phyloP scores from a whole-genome alignment of 2,797 vertebrate genomes.

The Lacerta agilis region DNA sequence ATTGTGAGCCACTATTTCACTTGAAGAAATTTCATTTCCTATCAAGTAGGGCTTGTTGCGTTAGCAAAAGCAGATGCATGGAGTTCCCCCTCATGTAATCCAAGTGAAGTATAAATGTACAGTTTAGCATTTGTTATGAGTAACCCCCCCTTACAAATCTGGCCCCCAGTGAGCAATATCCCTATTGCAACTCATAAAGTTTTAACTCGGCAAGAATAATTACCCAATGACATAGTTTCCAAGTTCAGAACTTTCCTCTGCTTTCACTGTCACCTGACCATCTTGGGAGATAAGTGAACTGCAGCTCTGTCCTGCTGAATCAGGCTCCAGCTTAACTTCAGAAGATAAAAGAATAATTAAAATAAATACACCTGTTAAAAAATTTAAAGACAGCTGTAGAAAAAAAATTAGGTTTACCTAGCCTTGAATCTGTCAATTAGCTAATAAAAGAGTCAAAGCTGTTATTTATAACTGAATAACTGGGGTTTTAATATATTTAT shows the following conservation, averaged over 20 bases:
- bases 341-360: conserved; percentile 63
- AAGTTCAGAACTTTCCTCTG: conserved; percentile 89
- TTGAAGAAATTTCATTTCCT: neutral
- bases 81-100: neutral
- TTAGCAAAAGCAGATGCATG: neutral
- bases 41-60: neutral
- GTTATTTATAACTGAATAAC: neutral
- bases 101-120: neutral
- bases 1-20: neutral
- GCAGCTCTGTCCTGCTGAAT: conserved; percentile 74
- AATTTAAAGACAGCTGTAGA: neutral
- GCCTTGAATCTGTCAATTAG: neutral
- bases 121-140: neutral
- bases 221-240: conserved; percentile 91
- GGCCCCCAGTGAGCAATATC: neutral
- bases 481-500: neutral
- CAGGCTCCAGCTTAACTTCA: conserved; percentile 96
- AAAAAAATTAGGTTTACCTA: neutral
- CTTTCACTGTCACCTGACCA: conserved; percentile 83
- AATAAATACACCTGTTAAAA: conserved; percentile 33
- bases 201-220: conserved; percentile 55
- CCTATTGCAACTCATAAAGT: neutral
- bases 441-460: neutral
- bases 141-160: too few species aligned
- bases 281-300: conserved; percentile 74